Base-by-base conservation (phyloP, 92 coral and sea anemone species). In the Pocillopora meandrina region DNA sequence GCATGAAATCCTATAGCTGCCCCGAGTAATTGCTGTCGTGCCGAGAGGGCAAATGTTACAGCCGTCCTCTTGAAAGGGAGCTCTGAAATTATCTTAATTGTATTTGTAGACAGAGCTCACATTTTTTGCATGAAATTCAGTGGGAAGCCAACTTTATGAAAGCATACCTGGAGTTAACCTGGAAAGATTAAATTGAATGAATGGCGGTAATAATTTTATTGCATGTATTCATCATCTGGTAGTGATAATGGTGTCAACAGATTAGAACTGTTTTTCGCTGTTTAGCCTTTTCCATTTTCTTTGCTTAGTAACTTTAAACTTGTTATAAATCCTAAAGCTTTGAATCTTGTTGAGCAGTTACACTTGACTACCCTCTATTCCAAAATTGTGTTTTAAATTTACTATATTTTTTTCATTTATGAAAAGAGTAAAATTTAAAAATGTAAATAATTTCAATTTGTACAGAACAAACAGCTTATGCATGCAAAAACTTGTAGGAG, bases 21-120 rank as follows among this genome's bases (percentile, higher is more conserved):
- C 82, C 33, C 61, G 18, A 64, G 74, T 74, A 79, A 55, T 42
- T 79, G 9, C 23, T 79, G 18, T 66, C 83, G 19, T 65, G 74
- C 83, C 1, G 74, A 13, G 74, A 13, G 49, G 10, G 21, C 67
- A 66, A 67, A 79, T 18, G 52, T 79, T 66, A 14, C 57, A 79
- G 7, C 83, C 72, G 47, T 74, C 79, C 66, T 2, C 57, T 63
- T 78, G 72, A 35, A 70, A 63, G 16, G 31, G 61, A 15, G 52
- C 64, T 26, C 83, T 65, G 67, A 79, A n/a, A 65, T 57, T 26
- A 23, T 23, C 15, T 8, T 64, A 78, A 64, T 65, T 66, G 60
- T 16, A 12, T 49, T 63, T 57, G 57, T 62, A 2, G 15, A 64
- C 52, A 78, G 21, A 42, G 33, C 31, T 20, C 18, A 6, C 35